A percentile compares a stretch with the other conserved stretches of the same genome.
These are phyloP conservation scores for Etheostoma cragini DNA, from an alignment of 2,113 vertebrate genomes.

Conservation along the genomic window DNA sequence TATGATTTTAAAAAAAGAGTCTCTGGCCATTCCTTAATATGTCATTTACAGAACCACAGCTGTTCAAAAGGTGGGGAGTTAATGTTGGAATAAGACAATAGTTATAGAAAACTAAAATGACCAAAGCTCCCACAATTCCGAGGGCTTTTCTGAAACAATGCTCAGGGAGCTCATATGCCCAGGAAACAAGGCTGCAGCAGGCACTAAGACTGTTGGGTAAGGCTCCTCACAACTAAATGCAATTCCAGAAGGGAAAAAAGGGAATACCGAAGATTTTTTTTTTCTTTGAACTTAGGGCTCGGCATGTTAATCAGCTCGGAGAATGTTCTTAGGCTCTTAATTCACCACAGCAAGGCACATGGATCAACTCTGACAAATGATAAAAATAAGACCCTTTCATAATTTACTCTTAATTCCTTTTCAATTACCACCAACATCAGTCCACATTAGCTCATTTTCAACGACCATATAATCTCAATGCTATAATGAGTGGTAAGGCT, in stretches of 20 bases:
- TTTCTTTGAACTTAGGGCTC: background rate
- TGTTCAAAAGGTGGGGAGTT: too few species aligned
- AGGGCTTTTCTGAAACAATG: background rate
- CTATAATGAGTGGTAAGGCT: constrained; percentile 44
- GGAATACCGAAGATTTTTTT: background rate
- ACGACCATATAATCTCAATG: constrained; percentile 25
- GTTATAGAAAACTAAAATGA: background rate
- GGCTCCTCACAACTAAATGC: background rate
- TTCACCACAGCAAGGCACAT: constrained; percentile 26
- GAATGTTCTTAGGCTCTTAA: constrained; percentile 12
- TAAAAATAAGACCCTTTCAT: constrained; percentile 61
- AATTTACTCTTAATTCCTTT: constrained; percentile 74
- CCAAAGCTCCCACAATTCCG: background rate
- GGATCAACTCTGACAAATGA: constrained; percentile 60
- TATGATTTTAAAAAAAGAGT: too few species aligned
- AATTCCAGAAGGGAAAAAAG: background rate
- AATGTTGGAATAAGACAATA: background rate
- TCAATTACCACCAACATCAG: constrained; percentile 70
- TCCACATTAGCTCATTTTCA: constrained; percentile 57
- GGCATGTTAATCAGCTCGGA: constrained; percentile 37
- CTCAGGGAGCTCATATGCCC: background rate
- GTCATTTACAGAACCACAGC: too few species aligned
- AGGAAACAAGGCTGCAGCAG: background rate
- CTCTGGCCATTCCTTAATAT: too few species aligned
- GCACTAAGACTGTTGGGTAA: background rate